A percentile compares a stretch with the other conserved stretches of the same genome.
These are phyloP conservation scores for Baryphthengus martii DNA, from an alignment of 2,113 vertebrate genomes.

Conservation along the genomic window DNA sequence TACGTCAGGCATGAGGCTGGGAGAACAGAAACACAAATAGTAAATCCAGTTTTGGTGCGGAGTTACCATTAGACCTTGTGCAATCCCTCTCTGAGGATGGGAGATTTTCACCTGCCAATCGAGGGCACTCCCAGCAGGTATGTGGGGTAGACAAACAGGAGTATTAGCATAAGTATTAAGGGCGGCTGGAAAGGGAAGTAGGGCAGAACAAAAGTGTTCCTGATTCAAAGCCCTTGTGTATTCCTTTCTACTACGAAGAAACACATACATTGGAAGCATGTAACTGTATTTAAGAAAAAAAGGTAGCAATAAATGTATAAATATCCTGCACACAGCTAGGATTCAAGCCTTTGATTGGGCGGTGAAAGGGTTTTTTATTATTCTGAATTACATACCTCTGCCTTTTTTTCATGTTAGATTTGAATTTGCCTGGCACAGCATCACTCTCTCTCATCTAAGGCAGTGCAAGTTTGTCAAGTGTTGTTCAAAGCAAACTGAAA, in stretches of 20 bases:
- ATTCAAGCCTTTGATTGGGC: not conserved
- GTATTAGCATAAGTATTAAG: not conserved
- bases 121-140: constrained; percentile 12
- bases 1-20: not conserved
- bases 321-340: not conserved
- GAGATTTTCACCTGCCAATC: not conserved
- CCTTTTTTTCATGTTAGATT: not conserved
- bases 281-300: not conserved
- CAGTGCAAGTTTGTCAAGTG: not conserved
- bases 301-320: not conserved
- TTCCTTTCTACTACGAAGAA: not conserved
- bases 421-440: not conserved
- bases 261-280: not conserved
- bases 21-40: not conserved
- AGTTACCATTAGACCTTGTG: not conserved
- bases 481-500: not conserved
- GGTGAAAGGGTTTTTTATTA: not conserved
- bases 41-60: not conserved
- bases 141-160: constrained; percentile 22
- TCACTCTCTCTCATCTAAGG: not conserved
- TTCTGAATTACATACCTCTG: not conserved
- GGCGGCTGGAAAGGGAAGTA: not conserved
- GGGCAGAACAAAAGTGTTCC: not conserved
- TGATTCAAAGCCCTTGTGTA: not conserved
- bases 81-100: not conserved